Conservation (phyloP, 2,797 vertebrate genomes). For the Malacoctenus gilli region DNA sequence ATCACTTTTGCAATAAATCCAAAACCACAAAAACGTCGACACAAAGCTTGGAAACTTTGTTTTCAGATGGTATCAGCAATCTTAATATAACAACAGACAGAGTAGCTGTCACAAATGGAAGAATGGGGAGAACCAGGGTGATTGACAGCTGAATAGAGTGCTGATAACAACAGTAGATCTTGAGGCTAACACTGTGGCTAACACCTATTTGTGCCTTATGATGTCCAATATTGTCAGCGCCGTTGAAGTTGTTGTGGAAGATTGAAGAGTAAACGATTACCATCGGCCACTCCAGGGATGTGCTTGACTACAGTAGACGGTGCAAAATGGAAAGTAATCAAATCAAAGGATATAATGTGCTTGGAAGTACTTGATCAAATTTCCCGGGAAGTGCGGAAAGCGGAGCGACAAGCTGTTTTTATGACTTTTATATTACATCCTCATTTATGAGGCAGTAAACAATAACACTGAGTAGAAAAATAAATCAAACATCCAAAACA, state of each 20-base stretch:
- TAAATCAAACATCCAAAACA: not conserved
- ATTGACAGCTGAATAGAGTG: constrained; percentile 16
- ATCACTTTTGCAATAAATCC: constrained; percentile 4
- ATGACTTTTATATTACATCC: not conserved
- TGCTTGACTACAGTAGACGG: constrained; percentile 6
- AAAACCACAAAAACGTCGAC: no score
- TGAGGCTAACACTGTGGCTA: constrained; percentile 40
- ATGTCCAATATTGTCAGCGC: constrained; percentile 36
- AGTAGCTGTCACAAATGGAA: constrained; percentile 3
- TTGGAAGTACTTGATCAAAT: constrained; percentile 9
- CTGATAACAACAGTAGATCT: constrained; percentile 34
- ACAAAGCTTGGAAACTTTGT: no score
- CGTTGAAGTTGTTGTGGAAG: constrained; percentile 30
- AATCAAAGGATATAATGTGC: not conserved
- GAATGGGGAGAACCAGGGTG: constrained; percentile 6
- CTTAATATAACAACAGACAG: constrained; percentile 1
- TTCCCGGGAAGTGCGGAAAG: not conserved
- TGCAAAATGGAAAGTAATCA: constrained; percentile 9
- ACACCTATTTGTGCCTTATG: constrained; percentile 32
- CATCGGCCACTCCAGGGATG: not conserved
- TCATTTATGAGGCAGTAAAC: not conserved
- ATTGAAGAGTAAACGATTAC: constrained; percentile 20
- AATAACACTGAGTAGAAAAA: not conserved
- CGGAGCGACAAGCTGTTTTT: constrained; percentile 1
- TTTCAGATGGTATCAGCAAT: no score